phyloP scores from a whole-genome alignment of 1,140 invertebrate genomes.

The Calosoma granatense region DNA sequence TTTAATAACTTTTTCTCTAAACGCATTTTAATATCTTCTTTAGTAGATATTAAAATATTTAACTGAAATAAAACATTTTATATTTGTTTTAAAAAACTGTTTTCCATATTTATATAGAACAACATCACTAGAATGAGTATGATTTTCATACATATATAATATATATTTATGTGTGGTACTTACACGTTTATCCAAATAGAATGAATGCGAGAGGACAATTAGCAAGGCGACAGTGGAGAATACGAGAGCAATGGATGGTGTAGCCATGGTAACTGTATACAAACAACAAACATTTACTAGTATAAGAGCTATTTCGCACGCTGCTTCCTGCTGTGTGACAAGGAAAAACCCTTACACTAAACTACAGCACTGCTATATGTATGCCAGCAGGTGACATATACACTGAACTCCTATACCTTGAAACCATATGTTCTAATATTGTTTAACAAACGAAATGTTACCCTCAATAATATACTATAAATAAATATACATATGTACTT shows the following conservation, averaged over 20 bases:
- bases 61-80: neutral
- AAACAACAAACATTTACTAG: neutral
- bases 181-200: slow-evolving; percentile 1
- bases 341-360: neutral
- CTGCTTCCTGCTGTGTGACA: slow-evolving; percentile 1
- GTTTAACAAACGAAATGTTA: no score
- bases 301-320: neutral
- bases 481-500: no score
- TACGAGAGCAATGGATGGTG: neutral
- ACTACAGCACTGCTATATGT: no score
- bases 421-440: no score
- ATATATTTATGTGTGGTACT: neutral
- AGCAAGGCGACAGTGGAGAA: neutral
- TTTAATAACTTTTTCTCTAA: no score
- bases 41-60: neutral
- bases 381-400: no score
- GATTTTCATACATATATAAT: neutral
- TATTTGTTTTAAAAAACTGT: neutral
- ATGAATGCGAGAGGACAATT: neutral
- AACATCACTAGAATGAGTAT: neutral
- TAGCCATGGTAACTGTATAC: neutral
- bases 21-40: neutral
- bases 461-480: no score
- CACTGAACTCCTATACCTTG: no score
- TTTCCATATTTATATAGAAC: neutral